Percentiles rank a stretch among this genome's conserved stretches.
Evolutionary conservation across 2,113 vertebrate species (phyloP).

Genomic region (Neodontobutis hainanensis): DNA sequence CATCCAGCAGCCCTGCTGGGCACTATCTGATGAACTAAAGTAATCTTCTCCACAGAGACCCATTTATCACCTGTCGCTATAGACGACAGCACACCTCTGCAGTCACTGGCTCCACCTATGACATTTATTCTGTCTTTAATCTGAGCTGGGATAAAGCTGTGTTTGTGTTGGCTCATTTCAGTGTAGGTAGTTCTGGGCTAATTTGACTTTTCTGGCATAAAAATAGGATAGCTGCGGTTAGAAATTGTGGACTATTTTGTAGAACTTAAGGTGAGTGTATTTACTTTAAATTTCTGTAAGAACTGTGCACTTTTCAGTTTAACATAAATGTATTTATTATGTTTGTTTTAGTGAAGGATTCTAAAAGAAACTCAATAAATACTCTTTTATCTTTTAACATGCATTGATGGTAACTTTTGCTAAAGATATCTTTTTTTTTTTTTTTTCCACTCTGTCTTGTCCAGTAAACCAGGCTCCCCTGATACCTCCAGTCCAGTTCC

Average conservation of each 20-base stretch:
- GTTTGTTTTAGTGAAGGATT: neutral
- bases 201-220: slow-evolving; percentile 9
- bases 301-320: neutral
- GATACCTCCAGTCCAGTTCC: slow-evolving; percentile 17
- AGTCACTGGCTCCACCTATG: slow-evolving; percentile 43
- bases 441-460: neutral
- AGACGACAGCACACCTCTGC: slow-evolving; percentile 55
- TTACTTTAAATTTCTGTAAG: neutral
- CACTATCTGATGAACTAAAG: slow-evolving; percentile 44
- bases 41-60: slow-evolving; percentile 51
- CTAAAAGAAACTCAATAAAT: neutral
- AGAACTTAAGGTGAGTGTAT: slow-evolving; percentile 45
- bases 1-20: slow-evolving; percentile 71
- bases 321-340: neutral
- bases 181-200: neutral
- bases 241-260: neutral
- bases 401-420: no score
- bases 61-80: slow-evolving; percentile 70
- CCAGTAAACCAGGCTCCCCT: slow-evolving; percentile 35
- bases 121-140: slow-evolving; percentile 57
- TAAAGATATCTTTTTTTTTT: no score
- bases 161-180: slow-evolving; percentile 9
- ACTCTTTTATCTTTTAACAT: neutral
- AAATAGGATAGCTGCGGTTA: slow-evolving; percentile 3
- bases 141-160: slow-evolving; percentile 30